These are phyloP conservation scores for Meiosimyza decipiens DNA, from an alignment of 2,888 invertebrate genomes.

Conservation along the genomic window DNA sequence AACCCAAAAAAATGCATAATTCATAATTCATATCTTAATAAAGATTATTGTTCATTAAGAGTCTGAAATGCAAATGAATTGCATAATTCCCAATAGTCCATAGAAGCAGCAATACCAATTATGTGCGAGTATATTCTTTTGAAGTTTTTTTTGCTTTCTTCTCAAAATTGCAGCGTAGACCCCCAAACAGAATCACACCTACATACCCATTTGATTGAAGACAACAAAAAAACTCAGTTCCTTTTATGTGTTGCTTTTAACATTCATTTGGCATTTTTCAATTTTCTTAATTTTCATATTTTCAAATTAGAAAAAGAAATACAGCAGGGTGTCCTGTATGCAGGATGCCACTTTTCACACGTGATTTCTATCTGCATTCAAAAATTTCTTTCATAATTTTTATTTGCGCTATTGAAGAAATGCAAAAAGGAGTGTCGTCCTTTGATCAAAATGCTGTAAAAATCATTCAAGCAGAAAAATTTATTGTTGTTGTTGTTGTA, in stretches of 20 bases:
- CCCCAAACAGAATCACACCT: neutral
- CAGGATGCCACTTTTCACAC: constrained; percentile 22
- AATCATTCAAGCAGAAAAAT: constrained; percentile 64
- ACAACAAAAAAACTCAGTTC: neutral
- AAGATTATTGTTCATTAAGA: constrained; percentile 28
- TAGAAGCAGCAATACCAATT: too few species aligned
- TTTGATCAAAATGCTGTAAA: constrained; percentile 60
- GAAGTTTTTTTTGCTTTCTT: too few species aligned
- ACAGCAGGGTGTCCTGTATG: neutral
- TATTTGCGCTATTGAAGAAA: neutral
- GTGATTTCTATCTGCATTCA: neutral
- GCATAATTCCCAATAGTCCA: constrained; percentile 13
- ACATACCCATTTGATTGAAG: neutral
- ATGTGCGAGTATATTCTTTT: too few species aligned
- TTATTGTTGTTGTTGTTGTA: constrained; percentile 17
- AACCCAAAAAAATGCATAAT: too few species aligned
- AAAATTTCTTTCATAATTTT: constrained; percentile 12
- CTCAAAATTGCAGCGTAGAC: too few species aligned
- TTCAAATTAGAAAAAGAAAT: constrained; percentile 22
- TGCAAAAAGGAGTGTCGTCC: constrained; percentile 61
- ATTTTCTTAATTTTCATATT: constrained; percentile 35
- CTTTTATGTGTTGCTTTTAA: neutral
- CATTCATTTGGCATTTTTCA: constrained; percentile 12
- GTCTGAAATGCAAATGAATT: constrained; percentile 32
- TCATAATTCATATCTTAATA: neutral